Evolutionary conservation across 2,888 invertebrate genomes (phyloP), one percentile per base, ranked within the genome.

Genomic region (Craniophora ligustri): DNA sequence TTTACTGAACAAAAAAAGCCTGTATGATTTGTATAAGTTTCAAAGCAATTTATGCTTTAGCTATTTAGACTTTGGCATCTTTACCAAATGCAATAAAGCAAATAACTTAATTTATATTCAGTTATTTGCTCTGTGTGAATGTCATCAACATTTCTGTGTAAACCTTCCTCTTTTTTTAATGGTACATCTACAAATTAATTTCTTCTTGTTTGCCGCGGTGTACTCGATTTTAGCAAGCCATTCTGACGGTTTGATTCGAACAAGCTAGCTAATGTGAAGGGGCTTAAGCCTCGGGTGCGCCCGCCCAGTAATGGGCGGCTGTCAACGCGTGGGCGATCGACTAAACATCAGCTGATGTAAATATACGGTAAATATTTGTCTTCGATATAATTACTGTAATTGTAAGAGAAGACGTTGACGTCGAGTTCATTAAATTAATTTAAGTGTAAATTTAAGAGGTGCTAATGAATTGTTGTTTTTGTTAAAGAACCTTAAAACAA

Each of bases 301-400:
- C 51, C 23, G 77, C 78, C 79, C 80, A 74, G 76, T 87, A 89
- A 90, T 88, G 78, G 84, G 64, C 69, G 81, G 74, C 88, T 90
- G 89, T 89, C 91, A 86, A 71, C 82, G 84, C 82, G 90, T 89
- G 85, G 89, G 89, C 84, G 88, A 85, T 82, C 85, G 68, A 81
- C 83, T 87, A 85, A 87, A 85, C 87, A 88, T 85, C 84, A 79
- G 78, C 86, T 84, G n/a, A n/a, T n/a, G 86, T 88, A 87, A 83
- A 81, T 83, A 85, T 84, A 72, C 67, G 81, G 86, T 85, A 88
- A 90, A 90, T 91, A 90, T 91, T 91, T 91, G 89, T 90, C 90
- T 91, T 88, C 82, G 75, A 73, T 80, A 81, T 87, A 90, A 90
- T 91, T 89, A 87, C 85, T 78, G 80, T 86, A 85, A 88, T 89